Evolutionary conservation across 2,797 vertebrate genomes (phyloP).

Genomic region (Coluber constrictor): DNA sequence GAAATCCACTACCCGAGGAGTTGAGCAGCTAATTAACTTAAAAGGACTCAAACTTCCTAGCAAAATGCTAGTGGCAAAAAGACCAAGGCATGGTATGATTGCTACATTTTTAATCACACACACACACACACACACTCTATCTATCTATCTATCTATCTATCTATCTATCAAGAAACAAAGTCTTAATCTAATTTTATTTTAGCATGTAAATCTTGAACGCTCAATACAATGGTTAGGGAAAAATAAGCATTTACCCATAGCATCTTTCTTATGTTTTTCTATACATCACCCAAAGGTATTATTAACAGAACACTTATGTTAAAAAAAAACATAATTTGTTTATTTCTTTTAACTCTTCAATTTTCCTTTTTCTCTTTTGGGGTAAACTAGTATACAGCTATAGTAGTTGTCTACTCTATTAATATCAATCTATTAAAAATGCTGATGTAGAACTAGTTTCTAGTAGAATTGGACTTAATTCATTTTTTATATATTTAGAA

Average conservation of each 20-base stretch:
- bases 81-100: conserved; percentile 80
- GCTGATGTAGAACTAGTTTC: not conserved
- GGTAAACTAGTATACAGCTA: not conserved
- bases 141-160: no score
- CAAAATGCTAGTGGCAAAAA: conserved; percentile 77
- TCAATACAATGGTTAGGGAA: not conserved
- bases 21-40: conserved; percentile 72
- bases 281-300: not conserved
- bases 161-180: not conserved
- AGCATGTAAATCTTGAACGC: not conserved
- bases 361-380: not conserved
- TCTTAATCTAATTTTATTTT: not conserved
- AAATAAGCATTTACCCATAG: not conserved
- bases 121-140: not conserved
- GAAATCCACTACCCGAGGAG: conserved; percentile 74
- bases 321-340: not conserved
- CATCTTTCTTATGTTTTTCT: not conserved
- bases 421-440: not conserved
- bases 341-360: not conserved
- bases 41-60: conserved; percentile 72
- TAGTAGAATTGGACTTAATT: conserved; percentile 12
- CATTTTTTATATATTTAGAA: conserved; percentile 65
- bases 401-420: not conserved
- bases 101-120: not conserved
- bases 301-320: not conserved